A percentile compares a stretch with the other conserved stretches of the same genome.
phyloP scores from a whole-genome alignment of 2,797 vertebrate species.

The Enteromius unitaeniatus region DNA sequence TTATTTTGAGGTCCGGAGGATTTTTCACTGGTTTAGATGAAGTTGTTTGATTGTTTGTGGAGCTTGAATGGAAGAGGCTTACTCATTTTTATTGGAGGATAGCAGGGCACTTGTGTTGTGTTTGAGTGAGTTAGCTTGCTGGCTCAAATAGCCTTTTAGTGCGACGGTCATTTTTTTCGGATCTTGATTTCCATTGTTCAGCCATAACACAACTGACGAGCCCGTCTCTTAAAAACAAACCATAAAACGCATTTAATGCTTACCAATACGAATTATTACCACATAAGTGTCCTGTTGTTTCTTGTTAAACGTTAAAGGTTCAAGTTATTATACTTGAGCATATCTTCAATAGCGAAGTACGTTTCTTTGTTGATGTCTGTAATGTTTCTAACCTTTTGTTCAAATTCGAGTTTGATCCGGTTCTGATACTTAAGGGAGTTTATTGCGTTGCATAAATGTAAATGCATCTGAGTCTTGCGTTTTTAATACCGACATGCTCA shows the following conservation, averaged over 20 bases:
- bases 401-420: background rate
- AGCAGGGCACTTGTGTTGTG: constrained; percentile 27
- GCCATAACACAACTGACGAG: constrained; percentile 35
- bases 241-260: background rate
- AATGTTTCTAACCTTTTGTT: constrained; percentile 30
- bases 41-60: background rate
- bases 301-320: background rate
- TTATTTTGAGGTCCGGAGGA: constrained; percentile 6
- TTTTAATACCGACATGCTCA: background rate
- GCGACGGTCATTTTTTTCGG: constrained; percentile 56
- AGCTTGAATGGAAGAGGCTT: background rate
- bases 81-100: background rate
- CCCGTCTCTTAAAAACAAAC: background rate
- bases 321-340: constrained; percentile 13
- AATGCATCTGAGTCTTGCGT: background rate
- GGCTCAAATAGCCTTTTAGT: constrained; percentile 44
- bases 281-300: background rate
- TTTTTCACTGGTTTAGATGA: background rate
- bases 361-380: constrained; percentile 31
- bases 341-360: constrained; percentile 1
- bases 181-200: constrained; percentile 59
- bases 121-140: constrained; percentile 44
- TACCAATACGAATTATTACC: background rate
- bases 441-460: background rate
- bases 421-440: background rate